Evolutionary conservation across 2,113 vertebrate species (phyloP).

Genomic region (Ictalurus furcatus): DNA sequence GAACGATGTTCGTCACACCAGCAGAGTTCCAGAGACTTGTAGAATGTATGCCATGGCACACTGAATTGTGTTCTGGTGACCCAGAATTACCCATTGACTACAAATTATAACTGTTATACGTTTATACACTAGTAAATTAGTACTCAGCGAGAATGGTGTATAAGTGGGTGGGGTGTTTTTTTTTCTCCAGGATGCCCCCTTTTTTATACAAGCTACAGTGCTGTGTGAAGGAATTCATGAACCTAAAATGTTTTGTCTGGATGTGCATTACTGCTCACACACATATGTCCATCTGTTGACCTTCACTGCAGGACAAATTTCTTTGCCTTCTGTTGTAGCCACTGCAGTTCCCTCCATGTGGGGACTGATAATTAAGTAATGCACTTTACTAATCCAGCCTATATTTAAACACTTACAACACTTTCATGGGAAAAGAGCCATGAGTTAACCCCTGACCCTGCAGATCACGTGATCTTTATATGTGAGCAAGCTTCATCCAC

Average conservation of each 20-base stretch:
- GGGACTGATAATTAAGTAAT: conserved; percentile 10
- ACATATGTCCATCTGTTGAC: conserved; percentile 4
- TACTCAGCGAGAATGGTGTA: background rate
- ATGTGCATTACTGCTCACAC: background rate
- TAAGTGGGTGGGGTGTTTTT: background rate
- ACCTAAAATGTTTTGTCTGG: background rate
- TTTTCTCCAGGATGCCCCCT: background rate
- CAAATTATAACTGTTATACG: background rate
- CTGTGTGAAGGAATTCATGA: background rate
- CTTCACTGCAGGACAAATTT: conserved; percentile 23
- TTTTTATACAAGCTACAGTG: background rate
- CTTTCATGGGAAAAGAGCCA: background rate
- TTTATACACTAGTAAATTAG: background rate
- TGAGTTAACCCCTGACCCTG: background rate
- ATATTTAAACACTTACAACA: conserved; percentile 10
- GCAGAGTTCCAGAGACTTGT: background rate
- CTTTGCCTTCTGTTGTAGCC: conserved; percentile 2
- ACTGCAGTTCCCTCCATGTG: background rate
- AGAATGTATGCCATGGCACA: background rate
- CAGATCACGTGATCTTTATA: background rate
- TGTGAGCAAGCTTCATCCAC: conserved; percentile 8
- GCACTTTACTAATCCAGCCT: background rate
- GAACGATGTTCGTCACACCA: background rate
- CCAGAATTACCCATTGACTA: background rate
- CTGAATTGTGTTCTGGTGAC: background rate